Base-by-base conservation (phyloP, 92 coral and sea anemone species). In the Anthopleura xanthogrammica region DNA sequence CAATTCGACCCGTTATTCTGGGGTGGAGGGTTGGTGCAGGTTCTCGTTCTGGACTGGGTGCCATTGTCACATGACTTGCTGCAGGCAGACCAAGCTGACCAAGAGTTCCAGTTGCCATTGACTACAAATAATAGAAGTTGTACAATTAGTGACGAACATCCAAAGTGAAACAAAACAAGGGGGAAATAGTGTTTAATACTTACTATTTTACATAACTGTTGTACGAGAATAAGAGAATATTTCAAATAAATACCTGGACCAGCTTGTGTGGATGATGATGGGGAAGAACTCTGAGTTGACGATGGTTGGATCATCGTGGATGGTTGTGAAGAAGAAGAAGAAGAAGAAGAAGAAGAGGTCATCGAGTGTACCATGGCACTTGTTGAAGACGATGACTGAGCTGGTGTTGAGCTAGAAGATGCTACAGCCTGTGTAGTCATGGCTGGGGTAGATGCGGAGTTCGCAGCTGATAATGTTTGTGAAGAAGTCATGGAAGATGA, bases 1-100 rank as follows among this genome's bases (percentile, higher is more conserved):
- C 80, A 77, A 7, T 77, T 20, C 5, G 8, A 20, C 3, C 80
- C 80, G 17, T 46, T 46, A n/a, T 52, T 52, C 65, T 46, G 60
- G 40, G 80, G 80, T 4, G 80, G 13, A 52, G 80, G 80, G 60
- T 77, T 77, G 41, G 80, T 77, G 24, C 80, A 77, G 2, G 80
- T 52, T 23, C 80, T 12, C 22, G 80, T 43, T 50, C 80, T 77
- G 8, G 1, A 24, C 7, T 77, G 80, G 20, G 80, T 77, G 17
- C 80, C 80, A 77, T 77, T 77, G 13, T 29, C 65, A 77, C 80
- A 77, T 12, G 56, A 52, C 41, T 77, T 77, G 58, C 41, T 77
- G 58, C 80, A 77, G 62, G 56, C 17, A 23, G 80, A 52, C 80
- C 80, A 77, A 52, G 60, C 4, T 0, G 60, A 46, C 80, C 80